phyloP scores from a whole-genome alignment of 2,888 invertebrate genomes.

The Elysia crispata region DNA sequence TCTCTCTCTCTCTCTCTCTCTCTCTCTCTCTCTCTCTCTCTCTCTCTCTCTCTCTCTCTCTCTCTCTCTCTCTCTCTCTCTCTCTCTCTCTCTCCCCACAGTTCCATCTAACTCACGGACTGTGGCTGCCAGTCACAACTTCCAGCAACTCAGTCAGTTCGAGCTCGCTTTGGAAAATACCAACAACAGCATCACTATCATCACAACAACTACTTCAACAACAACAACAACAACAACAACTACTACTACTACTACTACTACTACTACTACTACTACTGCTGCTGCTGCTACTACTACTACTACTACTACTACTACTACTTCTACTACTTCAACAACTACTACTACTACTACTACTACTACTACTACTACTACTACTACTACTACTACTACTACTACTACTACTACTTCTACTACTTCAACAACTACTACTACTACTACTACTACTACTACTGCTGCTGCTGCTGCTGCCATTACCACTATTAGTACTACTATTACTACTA shows the following conservation, averaged over 20 bases:
- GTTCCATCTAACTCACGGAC: too few relatives aligned
- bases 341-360: background rate
- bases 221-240: too few relatives aligned
- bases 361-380: constrained; percentile 9
- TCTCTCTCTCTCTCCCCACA: constrained; percentile 30
- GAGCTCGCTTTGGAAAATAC: too few relatives aligned
- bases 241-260: too few relatives aligned
- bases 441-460: background rate
- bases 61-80: constrained; percentile 26
- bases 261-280: too few relatives aligned
- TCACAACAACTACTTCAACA: background rate
- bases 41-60: background rate
- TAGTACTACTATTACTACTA: too few relatives aligned
- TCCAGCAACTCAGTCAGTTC: too few relatives aligned
- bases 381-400: constrained; percentile 25
- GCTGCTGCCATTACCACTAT: background rate
- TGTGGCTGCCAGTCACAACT: too few relatives aligned
- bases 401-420: constrained; percentile 22
- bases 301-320: too few relatives aligned
- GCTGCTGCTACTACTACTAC: too few relatives aligned
- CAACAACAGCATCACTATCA: too few relatives aligned
- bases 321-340: background rate
- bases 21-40: constrained; percentile 10
- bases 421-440: background rate
- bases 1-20: too few relatives aligned